Conservation (phyloP, 2,888 invertebrate species). For the Cordilura impudica region DNA sequence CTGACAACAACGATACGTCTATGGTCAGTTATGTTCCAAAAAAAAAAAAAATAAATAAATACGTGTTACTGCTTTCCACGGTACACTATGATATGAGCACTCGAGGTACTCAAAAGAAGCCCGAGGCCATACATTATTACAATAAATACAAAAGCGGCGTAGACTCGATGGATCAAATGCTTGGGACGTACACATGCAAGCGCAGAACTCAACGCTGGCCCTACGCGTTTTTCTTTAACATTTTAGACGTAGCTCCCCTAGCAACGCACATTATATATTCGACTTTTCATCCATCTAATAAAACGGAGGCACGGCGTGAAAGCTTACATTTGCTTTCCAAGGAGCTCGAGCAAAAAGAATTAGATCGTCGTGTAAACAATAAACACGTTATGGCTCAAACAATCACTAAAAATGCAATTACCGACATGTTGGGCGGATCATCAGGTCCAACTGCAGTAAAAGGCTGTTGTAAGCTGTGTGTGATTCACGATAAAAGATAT, state of each 20-base stretch:
- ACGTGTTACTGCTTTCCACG: slow-evolving; percentile 14
- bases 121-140: slow-evolving; percentile 12
- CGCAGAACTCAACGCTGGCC: no score
- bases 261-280: background rate
- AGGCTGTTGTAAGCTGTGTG: no score
- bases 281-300: background rate
- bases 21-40: slow-evolving; percentile 4
- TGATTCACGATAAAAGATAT: background rate
- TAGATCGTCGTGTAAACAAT: background rate
- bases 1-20: slow-evolving; percentile 15
- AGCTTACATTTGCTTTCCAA: background rate
- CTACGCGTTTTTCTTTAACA: no score
- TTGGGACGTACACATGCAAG: slow-evolving; percentile 3
- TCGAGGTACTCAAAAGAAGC: slow-evolving; percentile 16
- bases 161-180: slow-evolving; percentile 12
- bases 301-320: background rate
- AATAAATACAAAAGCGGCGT: slow-evolving; percentile 22
- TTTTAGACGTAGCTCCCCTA: no score
- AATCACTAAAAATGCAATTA: no score
- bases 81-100: slow-evolving; percentile 17
- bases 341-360: background rate
- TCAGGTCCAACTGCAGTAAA: no score
- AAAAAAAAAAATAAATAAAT: background rate
- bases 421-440: no score
- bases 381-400: background rate